Base-by-base conservation (phyloP, 2,888 invertebrate species). In the Yponomeuta cagnagella region DNA sequence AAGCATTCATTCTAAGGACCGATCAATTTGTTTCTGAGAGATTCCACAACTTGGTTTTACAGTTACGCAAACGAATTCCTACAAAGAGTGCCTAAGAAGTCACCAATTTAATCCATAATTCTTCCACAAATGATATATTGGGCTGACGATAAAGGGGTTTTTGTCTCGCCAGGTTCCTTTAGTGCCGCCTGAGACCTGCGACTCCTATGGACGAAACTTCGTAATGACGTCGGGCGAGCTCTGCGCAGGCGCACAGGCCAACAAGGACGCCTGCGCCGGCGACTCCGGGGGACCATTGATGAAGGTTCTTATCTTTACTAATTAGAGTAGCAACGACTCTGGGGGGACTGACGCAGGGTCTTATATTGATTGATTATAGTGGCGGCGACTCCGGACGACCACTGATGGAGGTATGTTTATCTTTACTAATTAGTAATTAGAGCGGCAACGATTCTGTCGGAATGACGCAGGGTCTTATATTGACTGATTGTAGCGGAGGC, bases 231-330 rank as follows among this genome's bases (percentile, higher is more conserved):
- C 78, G 0, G 82, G 85, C 0, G 92, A 93, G 75, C 82, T 94
- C 75, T 94, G 94, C 77, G 93, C 93, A 0, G 95, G 94, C 10
- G 93, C 94, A 43, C 84, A 88, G 68, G 76, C 81, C 0, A 93
- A 94, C 70, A 87, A 92, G 72, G 95, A 95, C 76, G 93, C 94
- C 0, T 95, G 95, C 73, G 90, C 87, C 0, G 94, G 95, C 0
- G 94, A 95, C 76, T 94, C 94, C 0, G 95, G 95, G 6, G 94
- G 95, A 6, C 95, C 95, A 43, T 81, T 92, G 1, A 89, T 90
- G 87, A 90, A 89, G 87, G 93, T 87, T 79, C 72, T n/a, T 48
- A 67, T 4, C 63, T 15, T 63, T 37, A 37, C 37, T 5, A 37
- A 37, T 23, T 37, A 37, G 37, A 37, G 37, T 37, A 5, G 37